Percentiles rank a stretch among this genome's conserved stretches.
Conservation (phyloP, 2,113 vertebrate genomes). For the Gasterosteus nipponicus region DNA sequence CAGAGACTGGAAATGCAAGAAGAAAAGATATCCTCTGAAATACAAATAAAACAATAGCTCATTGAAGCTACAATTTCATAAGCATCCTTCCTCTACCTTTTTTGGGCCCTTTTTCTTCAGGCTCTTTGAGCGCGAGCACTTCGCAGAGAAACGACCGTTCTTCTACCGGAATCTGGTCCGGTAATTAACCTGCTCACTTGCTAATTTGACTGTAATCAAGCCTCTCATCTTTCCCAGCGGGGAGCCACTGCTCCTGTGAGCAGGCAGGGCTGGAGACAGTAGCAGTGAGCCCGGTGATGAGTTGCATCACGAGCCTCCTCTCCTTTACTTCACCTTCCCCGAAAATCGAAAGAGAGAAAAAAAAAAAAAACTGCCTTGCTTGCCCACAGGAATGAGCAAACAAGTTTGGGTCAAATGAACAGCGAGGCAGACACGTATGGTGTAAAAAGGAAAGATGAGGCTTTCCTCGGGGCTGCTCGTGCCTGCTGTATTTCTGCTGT, state of each 20-base stretch:
- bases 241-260: slow-evolving; percentile 66
- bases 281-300: slow-evolving; percentile 63
- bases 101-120: slow-evolving; percentile 36
- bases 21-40: slow-evolving; percentile 65
- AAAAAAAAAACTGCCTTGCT: neutral
- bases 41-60: slow-evolving; percentile 57
- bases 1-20: slow-evolving; percentile 44
- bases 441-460: slow-evolving; percentile 44
- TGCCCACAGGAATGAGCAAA: slow-evolving; percentile 49
- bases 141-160: slow-evolving; percentile 73
- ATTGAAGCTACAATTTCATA: slow-evolving; percentile 73
- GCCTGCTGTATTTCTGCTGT: slow-evolving; percentile 45
- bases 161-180: slow-evolving; percentile 74
- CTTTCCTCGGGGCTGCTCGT: slow-evolving; percentile 55
- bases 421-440: slow-evolving; percentile 33
- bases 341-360: neutral
- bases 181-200: slow-evolving; percentile 82
- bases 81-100: slow-evolving; percentile 31
- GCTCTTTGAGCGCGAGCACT: slow-evolving; percentile 57
- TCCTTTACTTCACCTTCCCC: slow-evolving; percentile 67
- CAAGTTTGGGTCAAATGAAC: slow-evolving; percentile 37
- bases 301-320: slow-evolving; percentile 56
- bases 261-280: slow-evolving; percentile 68
- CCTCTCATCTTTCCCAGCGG: slow-evolving; percentile 78
- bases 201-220: slow-evolving; percentile 83